These are phyloP conservation scores for Ophion slaviceki DNA, from an alignment of 2,888 invertebrate genomes.

Conservation along the genomic window DNA sequence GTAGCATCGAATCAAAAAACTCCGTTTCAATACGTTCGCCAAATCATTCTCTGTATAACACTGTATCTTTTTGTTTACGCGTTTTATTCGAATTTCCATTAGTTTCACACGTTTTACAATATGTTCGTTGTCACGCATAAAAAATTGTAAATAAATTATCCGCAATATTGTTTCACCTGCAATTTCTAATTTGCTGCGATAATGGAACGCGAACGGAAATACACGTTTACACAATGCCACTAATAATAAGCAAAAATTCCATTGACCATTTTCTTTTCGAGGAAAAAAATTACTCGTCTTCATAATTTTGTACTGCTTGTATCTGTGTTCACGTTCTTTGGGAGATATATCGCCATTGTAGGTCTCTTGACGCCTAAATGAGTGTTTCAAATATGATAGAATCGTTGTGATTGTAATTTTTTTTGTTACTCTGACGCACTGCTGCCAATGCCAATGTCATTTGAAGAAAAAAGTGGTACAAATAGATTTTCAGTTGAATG, in stretches of 20 bases:
- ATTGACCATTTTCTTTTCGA: slow-evolving; percentile 9
- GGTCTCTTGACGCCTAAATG: slow-evolving; percentile 32
- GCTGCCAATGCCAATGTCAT: slow-evolving; percentile 6
- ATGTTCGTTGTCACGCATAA: slow-evolving; percentile 42
- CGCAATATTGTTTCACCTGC: slow-evolving; percentile 44
- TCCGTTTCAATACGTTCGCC: slow-evolving; percentile 40
- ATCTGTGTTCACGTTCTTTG: slow-evolving; percentile 40
- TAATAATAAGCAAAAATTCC: background rate
- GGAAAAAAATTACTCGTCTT: background rate
- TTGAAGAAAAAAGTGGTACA: slow-evolving; percentile 57
- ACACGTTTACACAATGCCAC: background rate
- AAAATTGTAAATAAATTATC: slow-evolving; percentile 59
- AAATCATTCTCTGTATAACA: slow-evolving; percentile 44
- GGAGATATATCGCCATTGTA: slow-evolving; percentile 32
- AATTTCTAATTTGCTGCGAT: slow-evolving; percentile 14
- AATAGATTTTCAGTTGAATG: slow-evolving; percentile 60
- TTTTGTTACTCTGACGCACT: slow-evolving; percentile 15
- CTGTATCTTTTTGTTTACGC: slow-evolving; percentile 13
- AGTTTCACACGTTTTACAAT: slow-evolving; percentile 20
- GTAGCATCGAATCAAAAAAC: slow-evolving; percentile 53
- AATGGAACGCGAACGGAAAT: slow-evolving; percentile 1
- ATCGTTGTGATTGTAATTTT: slow-evolving; percentile 51
- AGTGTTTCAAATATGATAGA: slow-evolving; percentile 25
- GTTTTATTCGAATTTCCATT: slow-evolving; percentile 13
- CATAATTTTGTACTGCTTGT: slow-evolving; percentile 51